phyloP scores from a whole-genome alignment of 2,797 vertebrate species.

The Eremophila alpestris region DNA sequence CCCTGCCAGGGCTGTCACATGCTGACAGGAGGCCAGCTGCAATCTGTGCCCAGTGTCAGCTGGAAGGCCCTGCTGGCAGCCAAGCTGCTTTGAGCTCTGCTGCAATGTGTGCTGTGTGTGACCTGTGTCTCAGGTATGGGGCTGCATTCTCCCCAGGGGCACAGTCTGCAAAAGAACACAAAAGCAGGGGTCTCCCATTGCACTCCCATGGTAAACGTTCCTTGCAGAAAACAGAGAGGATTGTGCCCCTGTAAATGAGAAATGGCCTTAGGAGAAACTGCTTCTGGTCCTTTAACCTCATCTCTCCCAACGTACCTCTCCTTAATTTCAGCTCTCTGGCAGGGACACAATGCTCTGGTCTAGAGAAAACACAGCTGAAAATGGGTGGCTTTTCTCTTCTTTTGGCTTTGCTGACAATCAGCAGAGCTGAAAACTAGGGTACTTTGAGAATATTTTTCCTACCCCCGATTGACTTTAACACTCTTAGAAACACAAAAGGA shows the following conservation, averaged over 20 bases:
- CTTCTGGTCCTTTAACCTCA: neutral
- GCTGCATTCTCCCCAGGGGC: neutral
- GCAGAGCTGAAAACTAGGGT: neutral
- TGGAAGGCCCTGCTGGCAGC: neutral
- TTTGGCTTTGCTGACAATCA: neutral
- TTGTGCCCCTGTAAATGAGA: slow-evolving; percentile 23
- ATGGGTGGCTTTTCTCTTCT: neutral
- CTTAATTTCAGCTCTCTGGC: neutral
- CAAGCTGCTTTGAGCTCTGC: neutral
- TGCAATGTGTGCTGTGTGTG: neutral
- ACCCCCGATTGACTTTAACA: neutral
- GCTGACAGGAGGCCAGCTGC: rapidly evolving
- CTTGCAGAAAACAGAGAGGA: slow-evolving; percentile 15
- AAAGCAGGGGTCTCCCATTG: neutral
- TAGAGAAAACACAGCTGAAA: neutral
- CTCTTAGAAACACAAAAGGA: neutral
- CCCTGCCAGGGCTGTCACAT: neutral
- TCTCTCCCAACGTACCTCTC: neutral
- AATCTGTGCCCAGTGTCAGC: neutral
- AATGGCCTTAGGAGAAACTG: slow-evolving; percentile 22
- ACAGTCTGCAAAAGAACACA: neutral
- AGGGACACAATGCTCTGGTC: neutral
- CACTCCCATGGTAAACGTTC: neutral
- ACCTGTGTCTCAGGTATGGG: neutral
- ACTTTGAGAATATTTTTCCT: neutral